Base-by-base conservation (phyloP, 1,140 invertebrate species). In the Proales similis region DNA sequence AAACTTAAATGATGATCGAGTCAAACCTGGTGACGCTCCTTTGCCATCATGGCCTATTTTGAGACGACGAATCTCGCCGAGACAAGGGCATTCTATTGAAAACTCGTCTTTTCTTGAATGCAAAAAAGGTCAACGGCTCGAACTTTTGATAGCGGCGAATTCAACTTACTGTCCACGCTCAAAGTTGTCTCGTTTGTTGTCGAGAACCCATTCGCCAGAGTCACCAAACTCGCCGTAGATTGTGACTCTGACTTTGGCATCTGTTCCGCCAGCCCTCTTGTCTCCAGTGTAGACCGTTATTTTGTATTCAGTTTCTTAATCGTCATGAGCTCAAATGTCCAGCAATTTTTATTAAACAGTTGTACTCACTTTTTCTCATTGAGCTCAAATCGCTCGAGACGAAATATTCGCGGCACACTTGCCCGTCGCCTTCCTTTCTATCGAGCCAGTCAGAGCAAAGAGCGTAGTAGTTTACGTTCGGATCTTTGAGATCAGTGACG, bases 221-320 rank as follows among this genome's bases (percentile, higher is more conserved):
- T 76, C 72, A 14, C 72, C 73, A 24, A 69, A 68, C 30, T 72
- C 71, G 22, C 74, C 74, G 62, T 68, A 69, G 1, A 76, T 63
- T 9, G 67, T 71, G 5, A 76, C 46, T 64, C 68, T 73, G 4
- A 76, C 74, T 67, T 76, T 74, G 24, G 74, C 74, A 67, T 76
- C 72, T 22, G 74, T 76, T 3, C 74, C 74, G 19, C 75, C 75
- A n/a, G 72, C 75, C 48, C 68, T 67, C 39, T 72, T 74, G 48
- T 75, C 68, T 0, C 75, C 77, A 14, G 77, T 79, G 67, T 67
- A 77, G 4, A 78, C 72, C 4, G 69, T 72, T 42, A 79, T 68
- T 65, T 74, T 75, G 66, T 78, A 79, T 39, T 9, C 29, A 36
- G 4, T 61, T 6, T 57, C 51, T 20, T 42, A 4, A 27, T 17